phyloP scores from a whole-genome alignment of 2,113 vertebrate species.

The Tyto alba region DNA sequence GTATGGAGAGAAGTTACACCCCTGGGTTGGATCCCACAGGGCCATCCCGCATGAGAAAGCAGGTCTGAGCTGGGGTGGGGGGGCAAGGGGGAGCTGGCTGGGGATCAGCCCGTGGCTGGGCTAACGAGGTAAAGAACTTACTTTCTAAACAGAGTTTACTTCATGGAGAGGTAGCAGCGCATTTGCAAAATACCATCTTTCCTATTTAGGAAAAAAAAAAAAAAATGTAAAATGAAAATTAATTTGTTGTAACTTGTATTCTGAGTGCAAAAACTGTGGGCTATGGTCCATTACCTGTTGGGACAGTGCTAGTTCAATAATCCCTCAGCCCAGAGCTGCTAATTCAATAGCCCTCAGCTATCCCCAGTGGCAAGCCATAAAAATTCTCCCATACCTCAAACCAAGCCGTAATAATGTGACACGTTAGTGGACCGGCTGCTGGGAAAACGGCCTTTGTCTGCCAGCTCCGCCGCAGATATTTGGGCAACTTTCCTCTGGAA shows the following conservation, averaged over 20 bases:
- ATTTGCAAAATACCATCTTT: background rate
- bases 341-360: background rate
- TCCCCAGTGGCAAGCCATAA: background rate
- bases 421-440: rapidly evolving
- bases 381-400: background rate
- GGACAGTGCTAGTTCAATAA: background rate
- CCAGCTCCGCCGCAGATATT: background rate
- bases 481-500: background rate
- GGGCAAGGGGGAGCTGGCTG: background rate
- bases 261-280: background rate
- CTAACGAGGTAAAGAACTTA: background rate
- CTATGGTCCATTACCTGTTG: no score
- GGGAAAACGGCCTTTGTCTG: background rate
- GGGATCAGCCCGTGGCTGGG: background rate
- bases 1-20: rapidly evolving
- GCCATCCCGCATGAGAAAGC: background rate
- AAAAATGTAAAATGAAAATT: background rate
- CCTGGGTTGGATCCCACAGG: background rate
- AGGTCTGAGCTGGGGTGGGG: background rate
- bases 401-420: background rate
- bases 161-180: background rate
- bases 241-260: background rate
- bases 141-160: background rate
- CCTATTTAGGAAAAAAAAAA: background rate
- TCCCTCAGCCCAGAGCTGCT: background rate